Base-by-base conservation (phyloP, 2,888 invertebrate species). In the Phanerotoma sp. region DNA sequence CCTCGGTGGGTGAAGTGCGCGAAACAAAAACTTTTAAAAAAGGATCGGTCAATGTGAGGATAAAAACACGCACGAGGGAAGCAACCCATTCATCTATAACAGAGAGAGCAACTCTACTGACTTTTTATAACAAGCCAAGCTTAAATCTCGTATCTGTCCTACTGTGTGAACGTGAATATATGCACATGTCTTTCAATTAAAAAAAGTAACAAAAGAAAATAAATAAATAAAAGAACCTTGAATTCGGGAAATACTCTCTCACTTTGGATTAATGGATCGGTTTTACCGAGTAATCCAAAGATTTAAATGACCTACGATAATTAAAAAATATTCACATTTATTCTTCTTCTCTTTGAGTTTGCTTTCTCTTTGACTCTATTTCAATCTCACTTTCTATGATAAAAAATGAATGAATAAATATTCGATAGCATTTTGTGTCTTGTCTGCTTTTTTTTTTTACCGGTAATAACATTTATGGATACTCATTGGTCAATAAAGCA, bases 81-180 rank as follows among this genome's bases (percentile, higher is more conserved):
- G 18, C 5, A 38, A 38, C 33, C 13, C 46, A 46, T 35, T 46
- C 33, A 33, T 46, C 22, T 46, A 33, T 6, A 33, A 33, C 13
- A 32, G 30, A n/a, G 33, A 45, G 45, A 30, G 45, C 32, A 32
- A 32, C 7, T n/a, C 18, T n/a, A 18, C 18, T 32, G 5, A 7
- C n/a, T 46, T 38, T 38, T 38, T 38, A 20, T 38, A 38, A 38
- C 38, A 35, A 35, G 20, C 18, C 38, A 20, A 38, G 20, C 38
- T 38, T 38, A 11, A 18, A 18, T 11, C 20, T 11, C 11, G 20
- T 38, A 20, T 38, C 9, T 38, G 18, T 38, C 38, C 3, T 5
- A 38, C 6, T 25, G 25, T 25, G 16, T 5, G 20, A 38, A 20
- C 11, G 20, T 18, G 10, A 35, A 38, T 18, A 20, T 18, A 11